These are phyloP conservation scores for Neolamprologus toae DNA, from an alignment of 2,113 vertebrate species.

Conservation along the genomic window DNA sequence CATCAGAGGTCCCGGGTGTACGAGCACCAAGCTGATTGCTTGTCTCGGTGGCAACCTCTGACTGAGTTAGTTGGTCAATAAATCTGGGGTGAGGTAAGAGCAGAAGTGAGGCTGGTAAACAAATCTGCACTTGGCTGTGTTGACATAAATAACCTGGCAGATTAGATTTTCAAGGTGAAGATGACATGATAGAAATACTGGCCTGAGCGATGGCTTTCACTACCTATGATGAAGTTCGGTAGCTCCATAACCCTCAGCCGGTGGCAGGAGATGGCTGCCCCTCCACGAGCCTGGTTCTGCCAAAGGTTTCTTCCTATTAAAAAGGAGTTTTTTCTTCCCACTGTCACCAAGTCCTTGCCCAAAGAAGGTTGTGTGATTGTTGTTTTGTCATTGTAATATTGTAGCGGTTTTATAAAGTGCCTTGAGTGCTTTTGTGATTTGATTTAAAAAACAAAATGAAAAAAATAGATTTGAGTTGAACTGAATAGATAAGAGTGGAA, in stretches of 20 bases:
- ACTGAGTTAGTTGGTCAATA: conserved; percentile 23
- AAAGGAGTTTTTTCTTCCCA: background rate
- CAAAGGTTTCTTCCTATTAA: background rate
- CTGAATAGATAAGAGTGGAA: background rate
- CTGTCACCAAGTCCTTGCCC: background rate
- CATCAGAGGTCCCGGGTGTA: conserved; percentile 24
- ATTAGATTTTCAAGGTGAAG: background rate
- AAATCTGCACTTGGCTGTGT: background rate
- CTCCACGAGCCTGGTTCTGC: background rate
- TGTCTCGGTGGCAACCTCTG: conserved; percentile 38
- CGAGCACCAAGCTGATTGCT: conserved; percentile 20
- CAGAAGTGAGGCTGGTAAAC: background rate
- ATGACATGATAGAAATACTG: background rate
- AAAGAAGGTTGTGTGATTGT: background rate
- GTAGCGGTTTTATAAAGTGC: background rate
- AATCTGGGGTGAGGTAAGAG: background rate
- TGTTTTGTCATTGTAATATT: background rate
- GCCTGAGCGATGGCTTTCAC: background rate
- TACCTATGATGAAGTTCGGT: rapidly evolving
- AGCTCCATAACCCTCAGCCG: background rate
- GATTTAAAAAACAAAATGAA: background rate
- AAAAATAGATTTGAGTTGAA: background rate
- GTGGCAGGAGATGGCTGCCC: background rate
- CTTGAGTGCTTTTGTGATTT: background rate
- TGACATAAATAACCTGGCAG: background rate